A percentile compares a stretch with the other conserved stretches of the same genome.
phyloP scores from a whole-genome alignment of 2,888 invertebrate species.

The Torymus aiolomorphi region DNA sequence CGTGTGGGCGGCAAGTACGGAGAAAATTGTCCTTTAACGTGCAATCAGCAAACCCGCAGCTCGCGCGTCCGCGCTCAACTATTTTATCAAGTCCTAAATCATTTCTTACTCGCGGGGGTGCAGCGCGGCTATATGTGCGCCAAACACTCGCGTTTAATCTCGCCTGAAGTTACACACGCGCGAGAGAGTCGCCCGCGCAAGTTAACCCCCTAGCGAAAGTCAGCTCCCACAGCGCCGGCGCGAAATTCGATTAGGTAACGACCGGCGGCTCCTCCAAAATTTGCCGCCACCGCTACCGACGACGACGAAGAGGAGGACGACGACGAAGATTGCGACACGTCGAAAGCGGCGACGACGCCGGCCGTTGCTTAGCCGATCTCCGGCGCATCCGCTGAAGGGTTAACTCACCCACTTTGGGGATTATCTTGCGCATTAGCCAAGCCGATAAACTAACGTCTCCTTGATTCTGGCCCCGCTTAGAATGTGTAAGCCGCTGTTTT shows the following conservation, averaged over 20 bases:
- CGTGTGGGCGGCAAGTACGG: background rate
- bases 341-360: no score
- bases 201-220: constrained; percentile 13
- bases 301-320: no score
- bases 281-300: no score
- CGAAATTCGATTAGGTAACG: constrained; percentile 35
- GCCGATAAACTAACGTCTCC: no score
- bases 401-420: no score
- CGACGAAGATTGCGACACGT: no score
- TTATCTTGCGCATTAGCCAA: no score
- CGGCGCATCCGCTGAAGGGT: no score
- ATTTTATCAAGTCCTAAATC: constrained; percentile 47
- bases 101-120: constrained; percentile 38
- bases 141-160: constrained; percentile 31
- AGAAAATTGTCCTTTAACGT: background rate
- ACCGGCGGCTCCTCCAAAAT: background rate
- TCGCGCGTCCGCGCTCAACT: constrained; percentile 30
- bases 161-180: constrained; percentile 16
- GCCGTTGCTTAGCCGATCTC: background rate
- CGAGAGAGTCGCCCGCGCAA: background rate
- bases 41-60: constrained; percentile 26
- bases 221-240: constrained; percentile 2
- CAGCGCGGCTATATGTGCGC: background rate
- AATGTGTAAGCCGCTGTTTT: no score
- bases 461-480: no score